Conservation (phyloP, 2,113 vertebrate species). For the Varanus komodoensis region DNA sequence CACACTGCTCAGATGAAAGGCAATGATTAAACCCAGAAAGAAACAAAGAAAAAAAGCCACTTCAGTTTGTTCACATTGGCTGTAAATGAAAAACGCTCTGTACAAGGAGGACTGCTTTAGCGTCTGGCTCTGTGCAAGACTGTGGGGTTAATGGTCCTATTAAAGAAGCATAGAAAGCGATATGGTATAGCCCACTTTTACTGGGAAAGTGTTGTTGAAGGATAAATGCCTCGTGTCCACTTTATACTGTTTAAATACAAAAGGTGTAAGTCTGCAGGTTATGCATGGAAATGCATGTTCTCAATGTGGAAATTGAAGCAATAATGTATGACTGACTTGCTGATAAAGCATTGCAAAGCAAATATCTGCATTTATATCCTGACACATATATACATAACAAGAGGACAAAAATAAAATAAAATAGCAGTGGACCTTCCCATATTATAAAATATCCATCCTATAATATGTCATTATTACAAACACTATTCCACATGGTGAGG, state of each 20-base stretch:
- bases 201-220: background rate
- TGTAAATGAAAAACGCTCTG: background rate
- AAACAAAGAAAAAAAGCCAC: background rate
- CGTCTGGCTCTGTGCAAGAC: fast-evolving
- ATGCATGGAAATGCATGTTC: background rate
- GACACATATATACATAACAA: background rate
- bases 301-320: background rate
- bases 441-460: background rate
- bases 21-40: background rate
- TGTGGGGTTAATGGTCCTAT: background rate
- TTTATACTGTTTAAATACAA: background rate
- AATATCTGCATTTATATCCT: background rate
- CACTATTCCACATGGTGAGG: background rate
- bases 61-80: fast-evolving
- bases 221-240: no score
- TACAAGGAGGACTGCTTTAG: background rate
- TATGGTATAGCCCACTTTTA: background rate
- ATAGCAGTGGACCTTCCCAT: background rate
- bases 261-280: no score
- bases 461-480: background rate
- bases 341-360: background rate
- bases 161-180: fast-evolving
- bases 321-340: background rate
- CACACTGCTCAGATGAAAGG: background rate
- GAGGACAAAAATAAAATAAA: background rate